Evolutionary conservation across 2,113 vertebrate species (phyloP).

Genomic region (Halichoerus grypus): DNA sequence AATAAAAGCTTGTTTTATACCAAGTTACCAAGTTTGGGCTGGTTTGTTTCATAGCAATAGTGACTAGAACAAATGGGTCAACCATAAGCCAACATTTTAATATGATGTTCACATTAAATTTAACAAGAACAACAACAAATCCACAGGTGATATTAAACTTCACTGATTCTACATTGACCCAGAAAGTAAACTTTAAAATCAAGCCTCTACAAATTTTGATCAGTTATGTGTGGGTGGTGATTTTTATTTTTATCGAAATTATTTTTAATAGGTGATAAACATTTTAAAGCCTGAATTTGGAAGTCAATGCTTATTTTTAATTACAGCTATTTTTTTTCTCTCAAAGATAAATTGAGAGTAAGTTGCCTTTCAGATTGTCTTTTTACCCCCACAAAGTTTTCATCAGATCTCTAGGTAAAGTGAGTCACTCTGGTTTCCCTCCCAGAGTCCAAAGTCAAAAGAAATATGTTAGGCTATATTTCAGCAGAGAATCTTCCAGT

Average conservation of each 20-base stretch:
- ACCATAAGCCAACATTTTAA: background rate
- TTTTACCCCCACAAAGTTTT: constrained; percentile 10
- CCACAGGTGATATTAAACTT: background rate
- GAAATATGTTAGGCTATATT: background rate
- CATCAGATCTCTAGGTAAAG: background rate
- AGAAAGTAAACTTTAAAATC: constrained; percentile 37
- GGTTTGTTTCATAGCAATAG: background rate
- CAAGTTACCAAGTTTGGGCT: background rate
- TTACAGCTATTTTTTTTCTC: background rate
- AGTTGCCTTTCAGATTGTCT: background rate
- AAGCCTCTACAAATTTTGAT: background rate
- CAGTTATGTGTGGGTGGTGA: background rate
- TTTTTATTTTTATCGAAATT: constrained; percentile 20
- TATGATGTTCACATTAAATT: background rate
- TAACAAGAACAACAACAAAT: constrained; percentile 37
- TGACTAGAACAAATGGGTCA: background rate
- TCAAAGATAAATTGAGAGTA: background rate
- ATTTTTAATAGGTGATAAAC: background rate
- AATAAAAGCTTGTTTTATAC: background rate
- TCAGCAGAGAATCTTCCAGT: background rate
- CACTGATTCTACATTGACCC: background rate
- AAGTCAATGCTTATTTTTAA: background rate
- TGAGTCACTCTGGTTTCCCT: background rate
- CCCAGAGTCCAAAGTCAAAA: background rate
- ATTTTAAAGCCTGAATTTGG: background rate